A percentile compares a stretch with the other conserved stretches of the same genome.
phyloP scores from a whole-genome alignment of 2,113 vertebrate species.

The Bubo blakistoni region DNA sequence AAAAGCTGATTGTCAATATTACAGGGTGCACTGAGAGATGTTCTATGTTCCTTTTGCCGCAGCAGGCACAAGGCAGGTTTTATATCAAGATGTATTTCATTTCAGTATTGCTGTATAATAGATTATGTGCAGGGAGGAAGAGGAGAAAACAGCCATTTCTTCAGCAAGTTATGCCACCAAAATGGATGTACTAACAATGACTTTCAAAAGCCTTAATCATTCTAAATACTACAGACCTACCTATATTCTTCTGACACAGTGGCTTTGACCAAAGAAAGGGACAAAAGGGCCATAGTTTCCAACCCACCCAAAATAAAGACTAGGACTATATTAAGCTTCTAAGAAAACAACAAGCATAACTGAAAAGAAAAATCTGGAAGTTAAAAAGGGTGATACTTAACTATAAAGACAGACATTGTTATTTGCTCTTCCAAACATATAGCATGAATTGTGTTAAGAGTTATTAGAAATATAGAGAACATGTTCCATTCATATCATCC shows the following conservation, averaged over 20 bases:
- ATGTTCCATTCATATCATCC: background rate
- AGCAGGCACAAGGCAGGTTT: background rate
- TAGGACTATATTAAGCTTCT: background rate
- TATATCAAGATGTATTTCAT: background rate
- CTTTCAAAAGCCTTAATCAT: background rate
- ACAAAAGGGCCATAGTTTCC: background rate
- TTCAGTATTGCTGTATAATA: background rate
- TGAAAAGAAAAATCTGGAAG: background rate
- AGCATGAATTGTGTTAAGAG: background rate
- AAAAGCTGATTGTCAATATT: background rate
- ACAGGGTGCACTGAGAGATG: background rate
- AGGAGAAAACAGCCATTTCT: background rate
- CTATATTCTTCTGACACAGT: background rate
- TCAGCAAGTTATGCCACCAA: background rate
- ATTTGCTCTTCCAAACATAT: background rate
- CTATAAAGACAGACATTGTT: background rate
- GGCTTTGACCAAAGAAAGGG: background rate
- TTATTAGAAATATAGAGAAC: background rate
- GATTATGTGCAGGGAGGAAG: background rate
- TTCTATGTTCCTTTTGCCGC: fast-evolving
- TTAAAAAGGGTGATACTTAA: background rate
- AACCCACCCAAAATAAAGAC: background rate
- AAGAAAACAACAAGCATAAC: background rate
- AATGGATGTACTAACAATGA: background rate
- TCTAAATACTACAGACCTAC: background rate